Conservation (phyloP, 2,888 invertebrate species). For the Strigamia crassipes region DNA sequence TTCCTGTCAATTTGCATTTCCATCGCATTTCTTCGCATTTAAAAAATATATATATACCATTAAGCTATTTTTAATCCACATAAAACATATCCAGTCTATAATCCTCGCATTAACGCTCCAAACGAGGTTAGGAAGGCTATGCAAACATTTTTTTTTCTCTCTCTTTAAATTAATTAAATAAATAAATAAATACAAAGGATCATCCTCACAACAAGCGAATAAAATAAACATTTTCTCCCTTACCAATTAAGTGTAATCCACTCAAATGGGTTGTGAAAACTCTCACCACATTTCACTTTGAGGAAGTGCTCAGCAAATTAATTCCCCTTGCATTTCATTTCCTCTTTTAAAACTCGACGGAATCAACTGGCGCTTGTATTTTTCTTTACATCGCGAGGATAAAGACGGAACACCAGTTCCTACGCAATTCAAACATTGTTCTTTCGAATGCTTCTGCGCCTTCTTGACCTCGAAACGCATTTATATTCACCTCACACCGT, state of each 20-base stretch:
- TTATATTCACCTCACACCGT: conserved; percentile 4
- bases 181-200: not conserved
- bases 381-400: not conserved
- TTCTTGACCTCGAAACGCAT: conserved; percentile 27
- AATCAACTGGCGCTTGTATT: conserved; percentile 8
- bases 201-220: not conserved
- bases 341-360: conserved; percentile 7
- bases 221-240: conserved; percentile 31
- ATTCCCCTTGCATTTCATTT: conserved; percentile 33
- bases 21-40: not conserved
- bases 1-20: not conserved
- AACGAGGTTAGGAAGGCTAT: not conserved
- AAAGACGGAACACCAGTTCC: not conserved
- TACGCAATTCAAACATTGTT: not conserved
- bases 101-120: not conserved
- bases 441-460: conserved; percentile 20
- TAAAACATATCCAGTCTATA: conserved; percentile 2
- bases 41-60: not conserved
- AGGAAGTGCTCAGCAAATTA: conserved; percentile 30
- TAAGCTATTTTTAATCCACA: not conserved
- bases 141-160: not conserved
- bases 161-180: not conserved
- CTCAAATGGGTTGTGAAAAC: conserved; percentile 34
- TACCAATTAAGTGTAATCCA: conserved; percentile 24
- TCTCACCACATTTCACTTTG: conserved; percentile 31